phyloP scores from a whole-genome alignment of 2,888 invertebrate genomes.

The Catotricha subobsoleta region DNA sequence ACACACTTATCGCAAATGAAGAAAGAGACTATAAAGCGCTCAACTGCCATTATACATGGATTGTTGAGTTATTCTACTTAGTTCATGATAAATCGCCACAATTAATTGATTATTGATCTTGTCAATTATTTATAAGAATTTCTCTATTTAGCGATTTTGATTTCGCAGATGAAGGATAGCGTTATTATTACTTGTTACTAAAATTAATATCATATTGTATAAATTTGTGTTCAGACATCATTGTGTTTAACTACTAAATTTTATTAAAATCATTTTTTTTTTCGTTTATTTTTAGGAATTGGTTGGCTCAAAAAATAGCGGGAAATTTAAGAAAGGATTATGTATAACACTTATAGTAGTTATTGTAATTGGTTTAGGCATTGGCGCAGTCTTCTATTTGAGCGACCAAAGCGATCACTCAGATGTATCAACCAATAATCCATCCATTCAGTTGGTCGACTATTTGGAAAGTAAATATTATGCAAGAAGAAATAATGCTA shows the following conservation, averaged over 20 bases:
- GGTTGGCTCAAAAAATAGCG: conserved; percentile 35
- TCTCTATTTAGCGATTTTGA: too few species aligned
- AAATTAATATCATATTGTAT: too few species aligned
- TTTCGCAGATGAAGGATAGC: too few species aligned
- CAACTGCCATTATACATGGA: too few species aligned
- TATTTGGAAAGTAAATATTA: conserved; percentile 48
- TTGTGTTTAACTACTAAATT: too few species aligned
- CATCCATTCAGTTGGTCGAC: conserved; percentile 37
- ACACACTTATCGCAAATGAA: too few species aligned
- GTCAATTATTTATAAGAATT: background rate
- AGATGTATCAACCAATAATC: conserved; percentile 6
- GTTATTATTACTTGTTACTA: too few species aligned
- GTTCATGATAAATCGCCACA: too few species aligned
- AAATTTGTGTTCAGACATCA: too few species aligned
- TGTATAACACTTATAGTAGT: conserved; percentile 39
- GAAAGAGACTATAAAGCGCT: too few species aligned
- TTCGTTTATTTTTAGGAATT: conserved; percentile 34
- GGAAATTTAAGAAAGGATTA: conserved; percentile 36
- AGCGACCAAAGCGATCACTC: too few species aligned
- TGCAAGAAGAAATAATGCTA: conserved; percentile 55
- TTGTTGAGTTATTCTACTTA: too few species aligned
- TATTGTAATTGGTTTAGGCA: conserved; percentile 38
- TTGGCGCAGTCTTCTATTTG: conserved; percentile 15
- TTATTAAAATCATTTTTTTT: background rate
- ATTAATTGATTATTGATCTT: background rate